Evolutionary conservation across 2,888 invertebrate species (phyloP).

Genomic region (Vesta saturnalis): DNA sequence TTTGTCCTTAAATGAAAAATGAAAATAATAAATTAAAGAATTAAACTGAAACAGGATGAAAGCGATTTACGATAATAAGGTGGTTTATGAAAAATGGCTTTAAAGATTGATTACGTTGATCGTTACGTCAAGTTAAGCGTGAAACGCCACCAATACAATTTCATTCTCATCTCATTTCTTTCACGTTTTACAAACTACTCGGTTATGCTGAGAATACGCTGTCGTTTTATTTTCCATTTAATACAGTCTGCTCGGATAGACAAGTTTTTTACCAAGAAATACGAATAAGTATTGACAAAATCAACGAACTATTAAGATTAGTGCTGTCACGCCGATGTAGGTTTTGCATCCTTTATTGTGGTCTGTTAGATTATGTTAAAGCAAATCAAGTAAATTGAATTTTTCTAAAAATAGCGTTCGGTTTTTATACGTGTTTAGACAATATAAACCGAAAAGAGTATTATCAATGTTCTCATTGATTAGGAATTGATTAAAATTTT

Average conservation of each 20-base stretch:
- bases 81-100: slow-evolving; percentile 46
- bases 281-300: slow-evolving; percentile 5
- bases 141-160: slow-evolving; percentile 34
- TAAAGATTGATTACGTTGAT: slow-evolving; percentile 46
- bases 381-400: too few species aligned
- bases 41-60: neutral
- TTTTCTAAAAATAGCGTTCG: too few species aligned
- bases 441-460: too few species aligned
- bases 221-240: neutral
- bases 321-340: neutral
- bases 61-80: slow-evolving; percentile 41
- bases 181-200: neutral
- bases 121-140: slow-evolving; percentile 45
- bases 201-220: too few species aligned
- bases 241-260: neutral
- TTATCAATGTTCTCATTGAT: too few species aligned
- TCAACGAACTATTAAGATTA: slow-evolving; percentile 3
- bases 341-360: neutral
- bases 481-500: too few species aligned
- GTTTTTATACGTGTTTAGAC: too few species aligned
- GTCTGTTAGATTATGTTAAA: too few species aligned
- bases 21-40: too few species aligned
- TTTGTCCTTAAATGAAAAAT: too few species aligned
- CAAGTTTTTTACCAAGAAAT: slow-evolving; percentile 1
- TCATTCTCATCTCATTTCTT: slow-evolving; percentile 1